Evolutionary conservation across 2,113 vertebrate genomes (phyloP), one percentile per base, ranked within the genome.

Genomic region (Heloderma charlesbogerti): DNA sequence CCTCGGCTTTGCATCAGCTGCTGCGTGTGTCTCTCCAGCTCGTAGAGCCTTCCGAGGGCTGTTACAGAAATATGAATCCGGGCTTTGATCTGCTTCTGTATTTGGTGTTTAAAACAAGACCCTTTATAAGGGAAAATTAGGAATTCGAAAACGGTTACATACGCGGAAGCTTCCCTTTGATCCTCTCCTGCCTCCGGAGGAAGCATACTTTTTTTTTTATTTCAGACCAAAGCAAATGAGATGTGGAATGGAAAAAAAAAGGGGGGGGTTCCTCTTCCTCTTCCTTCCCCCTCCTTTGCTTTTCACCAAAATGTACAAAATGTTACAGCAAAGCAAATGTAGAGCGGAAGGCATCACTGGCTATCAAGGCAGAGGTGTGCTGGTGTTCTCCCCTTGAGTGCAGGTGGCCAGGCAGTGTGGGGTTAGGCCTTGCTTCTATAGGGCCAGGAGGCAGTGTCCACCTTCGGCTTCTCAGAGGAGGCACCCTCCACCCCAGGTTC

Each of bases 41-140:
- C 92, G 88, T 0, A 0, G 69, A 95, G 93, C 67, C 92, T 95
- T 95, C 94, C 60, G 87, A 95, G 93, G 93, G 87, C 94, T 95
- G 94, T 95, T 96, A 95, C 91, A 95, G 94, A 89, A 92, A 94
- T 43, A 86, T 90, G 93, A 92, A 94, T 86, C 90, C 45, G 89
- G 92, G 93, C 96, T 96, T 97, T 96, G 96, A 97, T 97, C 95
- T 95, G 86, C 89, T 69, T 96, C 94, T 96, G 95, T 96, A 91
- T 96, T 96, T 96, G 95, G 92, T 94, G 94, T 96, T 94, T 97
- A 95, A 96, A 97, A 97, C 95, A 97, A 97, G 95, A 92, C 92
- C 93, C 93, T 95, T 96, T 96, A 94, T 90, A 96, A 91, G 88
- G 89, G 94, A 94, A 90, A 96, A 95, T 96, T 96, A 95, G 95